phyloP scores from a whole-genome alignment of 2,113 vertebrate species.

The Triplophysa siluroides region DNA sequence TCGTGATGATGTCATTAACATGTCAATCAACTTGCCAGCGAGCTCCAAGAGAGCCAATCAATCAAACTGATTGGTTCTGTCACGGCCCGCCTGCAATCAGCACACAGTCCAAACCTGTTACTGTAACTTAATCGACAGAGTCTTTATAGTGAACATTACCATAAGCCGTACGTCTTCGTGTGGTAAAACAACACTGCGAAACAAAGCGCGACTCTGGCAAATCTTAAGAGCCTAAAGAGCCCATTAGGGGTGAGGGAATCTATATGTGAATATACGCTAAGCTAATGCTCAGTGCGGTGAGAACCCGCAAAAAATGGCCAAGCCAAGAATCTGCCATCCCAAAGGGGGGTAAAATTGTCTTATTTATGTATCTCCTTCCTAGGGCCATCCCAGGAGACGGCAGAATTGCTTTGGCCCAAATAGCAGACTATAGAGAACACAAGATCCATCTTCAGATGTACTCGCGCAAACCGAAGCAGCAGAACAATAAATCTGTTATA shows the following conservation, averaged over 20 bases:
- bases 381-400: conserved; percentile 32
- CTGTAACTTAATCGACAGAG: conserved; percentile 69
- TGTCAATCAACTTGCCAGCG: conserved; percentile 70
- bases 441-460: conserved; percentile 7
- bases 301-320: background rate
- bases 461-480: conserved; percentile 24
- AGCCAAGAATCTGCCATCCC: conserved; percentile 8
- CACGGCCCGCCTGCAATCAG: conserved; percentile 75
- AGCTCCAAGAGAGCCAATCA: conserved; percentile 69
- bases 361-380: conserved; percentile 35
- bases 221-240: conserved; percentile 24
- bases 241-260: conserved; percentile 12
- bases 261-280: background rate
- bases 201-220: background rate
- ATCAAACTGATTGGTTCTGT: conserved; percentile 78
- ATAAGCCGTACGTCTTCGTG: conserved; percentile 56
- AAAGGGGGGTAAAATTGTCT: conserved; percentile 24
- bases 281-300: background rate
- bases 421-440: conserved; percentile 35
- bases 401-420: conserved; percentile 32
- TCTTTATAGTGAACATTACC: conserved; percentile 68
- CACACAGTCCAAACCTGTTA: conserved; percentile 70
- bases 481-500: conserved; percentile 20
- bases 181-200: conserved; percentile 35
- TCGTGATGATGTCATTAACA: conserved; percentile 67